These are phyloP conservation scores for Leptinotarsa texana DNA, from an alignment of 1,140 invertebrate species.

Conservation along the genomic window DNA sequence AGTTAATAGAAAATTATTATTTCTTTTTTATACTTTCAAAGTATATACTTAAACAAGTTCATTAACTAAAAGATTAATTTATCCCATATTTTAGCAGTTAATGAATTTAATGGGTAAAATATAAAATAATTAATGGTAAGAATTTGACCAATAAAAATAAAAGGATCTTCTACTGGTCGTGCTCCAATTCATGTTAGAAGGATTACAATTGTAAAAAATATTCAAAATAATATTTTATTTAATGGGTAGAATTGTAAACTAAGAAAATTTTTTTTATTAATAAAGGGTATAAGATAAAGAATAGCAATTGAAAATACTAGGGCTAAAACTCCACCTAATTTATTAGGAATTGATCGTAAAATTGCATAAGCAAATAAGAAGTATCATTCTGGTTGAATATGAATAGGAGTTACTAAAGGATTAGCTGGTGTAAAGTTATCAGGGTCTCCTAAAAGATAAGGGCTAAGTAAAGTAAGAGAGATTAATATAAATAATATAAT, in stretches of 20 bases:
- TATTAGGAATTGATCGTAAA: constrained; percentile 73
- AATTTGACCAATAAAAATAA: constrained; percentile 63
- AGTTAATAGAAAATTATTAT: constrained; percentile 60
- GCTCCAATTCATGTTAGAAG: constrained; percentile 70
- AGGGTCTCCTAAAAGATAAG: constrained; percentile 66
- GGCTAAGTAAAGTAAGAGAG: constrained; percentile 44
- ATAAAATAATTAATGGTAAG: constrained; percentile 63
- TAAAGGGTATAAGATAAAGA: constrained; percentile 62
- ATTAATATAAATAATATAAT: constrained; percentile 55
- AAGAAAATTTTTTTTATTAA: constrained; percentile 59
- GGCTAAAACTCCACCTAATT: constrained; percentile 73
- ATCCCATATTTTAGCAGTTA: constrained; percentile 60
- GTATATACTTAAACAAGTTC: constrained; percentile 65
- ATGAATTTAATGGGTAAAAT: constrained; percentile 60
- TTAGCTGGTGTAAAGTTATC: constrained; percentile 74
- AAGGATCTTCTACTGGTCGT: constrained; percentile 65
- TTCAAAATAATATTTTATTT: constrained; percentile 66
- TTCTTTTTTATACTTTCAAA: constrained; percentile 69
- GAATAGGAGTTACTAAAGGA: constrained; percentile 68
- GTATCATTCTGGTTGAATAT: constrained; percentile 79
- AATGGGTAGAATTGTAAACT: constrained; percentile 61
- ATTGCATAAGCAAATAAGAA: constrained; percentile 78
- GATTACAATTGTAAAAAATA: constrained; percentile 59
- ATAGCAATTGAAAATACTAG: constrained; percentile 67
- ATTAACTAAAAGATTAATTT: constrained; percentile 60